Evolutionary conservation across 2,797 vertebrate genomes (phyloP).

Genomic region (Lacerta agilis): DNA sequence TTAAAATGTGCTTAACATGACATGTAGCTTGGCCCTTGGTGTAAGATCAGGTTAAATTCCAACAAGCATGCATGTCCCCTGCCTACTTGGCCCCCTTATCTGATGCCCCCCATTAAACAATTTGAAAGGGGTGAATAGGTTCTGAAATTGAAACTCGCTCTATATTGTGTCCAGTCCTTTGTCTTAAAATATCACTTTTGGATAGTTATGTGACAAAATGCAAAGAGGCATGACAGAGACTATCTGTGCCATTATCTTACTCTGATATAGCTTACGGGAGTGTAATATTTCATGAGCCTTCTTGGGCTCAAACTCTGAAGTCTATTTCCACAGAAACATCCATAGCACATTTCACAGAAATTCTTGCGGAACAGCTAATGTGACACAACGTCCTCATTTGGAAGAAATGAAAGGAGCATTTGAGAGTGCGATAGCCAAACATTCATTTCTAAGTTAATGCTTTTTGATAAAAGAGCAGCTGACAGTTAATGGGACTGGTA

Average conservation of each 20-base stretch:
- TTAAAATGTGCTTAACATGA: neutral
- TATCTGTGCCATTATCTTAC: neutral
- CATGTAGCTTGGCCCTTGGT: neutral
- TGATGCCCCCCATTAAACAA: neutral
- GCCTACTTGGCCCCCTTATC: neutral
- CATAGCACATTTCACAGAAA: neutral
- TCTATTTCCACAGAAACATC: neutral
- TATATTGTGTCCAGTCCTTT: neutral
- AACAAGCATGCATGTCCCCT: neutral
- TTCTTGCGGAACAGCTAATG: rapidly evolving
- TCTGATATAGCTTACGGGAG: neutral
- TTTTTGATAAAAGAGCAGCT: slow-evolving; percentile 12
- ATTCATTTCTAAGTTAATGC: neutral
- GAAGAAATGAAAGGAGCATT: neutral
- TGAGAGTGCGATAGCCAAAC: neutral
- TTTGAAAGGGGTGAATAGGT: neutral
- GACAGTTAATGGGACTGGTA: neutral
- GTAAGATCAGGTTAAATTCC: neutral
- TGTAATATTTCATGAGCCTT: neutral
- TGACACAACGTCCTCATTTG: rapidly evolving
- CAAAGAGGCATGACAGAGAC: rapidly evolving
- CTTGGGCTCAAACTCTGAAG: neutral
- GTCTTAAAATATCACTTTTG: neutral
- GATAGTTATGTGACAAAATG: rapidly evolving
- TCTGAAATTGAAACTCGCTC: neutral